Evolutionary conservation across 2,113 vertebrate genomes (phyloP), one percentile per base, ranked within the genome.

Genomic region (Halichoeres trimaculatus): DNA sequence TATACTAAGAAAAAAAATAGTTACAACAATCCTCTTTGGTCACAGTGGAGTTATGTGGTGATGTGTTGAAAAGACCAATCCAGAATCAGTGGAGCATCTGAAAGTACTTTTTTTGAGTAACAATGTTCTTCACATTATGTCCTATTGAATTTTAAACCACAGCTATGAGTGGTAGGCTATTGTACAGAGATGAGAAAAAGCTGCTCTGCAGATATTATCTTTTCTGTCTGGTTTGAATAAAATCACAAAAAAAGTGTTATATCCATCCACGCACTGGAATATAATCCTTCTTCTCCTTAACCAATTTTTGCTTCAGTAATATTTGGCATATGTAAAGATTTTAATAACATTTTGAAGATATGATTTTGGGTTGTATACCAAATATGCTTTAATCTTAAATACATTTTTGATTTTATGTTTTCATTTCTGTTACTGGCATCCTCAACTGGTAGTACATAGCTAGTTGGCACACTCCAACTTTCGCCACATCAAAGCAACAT

Each of bases 41-140:
- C 35, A 52, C 10, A 4, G 20, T 58, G 24, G 20, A 17, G 17
- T 66, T 38, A 30, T 64, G 34, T 30, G 24, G 40, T 26, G 48
- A 66, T 43, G 5, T 35, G 34, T 61, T 68, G 7, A 53, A 60
- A 75, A 47, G 26, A 43, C 14, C 59, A 4, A 66, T 54, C 30
- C 11, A 8, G 2, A 12, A 38, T 76, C 30, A 40, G 38, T 9
- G 20, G 36, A 38, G 1, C 3, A n/a, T 62, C 5, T 36, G 23
- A 45, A 62, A 45, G 40, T 56, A 51, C 47, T 70, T 22, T 19
- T 30, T 53, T 10, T 13, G 30, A 30, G 10, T 8, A 48, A 40
- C 12, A 16, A 9, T 50, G 26, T 2, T 52, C 41, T 50, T 36
- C 20, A 73, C 52, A 69, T 45, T 0, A 58, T 58, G 4, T 26